phyloP scores from a whole-genome alignment of 2,113 vertebrate genomes.

The Vimba vimba region DNA sequence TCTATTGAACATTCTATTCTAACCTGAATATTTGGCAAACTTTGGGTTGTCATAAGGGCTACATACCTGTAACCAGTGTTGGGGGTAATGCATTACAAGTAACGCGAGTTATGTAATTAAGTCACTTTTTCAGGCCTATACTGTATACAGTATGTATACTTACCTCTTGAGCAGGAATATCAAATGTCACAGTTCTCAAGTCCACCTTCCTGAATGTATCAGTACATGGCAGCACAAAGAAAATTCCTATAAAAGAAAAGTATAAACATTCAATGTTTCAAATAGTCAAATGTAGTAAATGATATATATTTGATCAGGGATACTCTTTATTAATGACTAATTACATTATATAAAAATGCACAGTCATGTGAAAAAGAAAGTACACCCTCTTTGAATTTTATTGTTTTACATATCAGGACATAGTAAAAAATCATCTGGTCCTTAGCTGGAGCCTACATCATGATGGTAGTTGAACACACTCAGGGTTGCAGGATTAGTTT shows the following conservation, averaged over 20 bases:
- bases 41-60: no score
- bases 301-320: not conserved
- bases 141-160: not conserved
- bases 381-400: no score
- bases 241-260: slow-evolving; percentile 80
- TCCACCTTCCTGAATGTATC: slow-evolving; percentile 92
- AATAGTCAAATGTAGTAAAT: not conserved
- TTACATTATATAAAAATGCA: not conserved
- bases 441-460: no score
- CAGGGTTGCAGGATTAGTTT: no score
- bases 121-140: no score
- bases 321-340: not conserved
- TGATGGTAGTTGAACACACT: no score
- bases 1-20: no score
- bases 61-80: no score
- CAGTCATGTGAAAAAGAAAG: not conserved
- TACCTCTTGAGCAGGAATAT: slow-evolving; percentile 96
- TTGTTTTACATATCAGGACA: no score
- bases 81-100: no score
- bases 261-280: not conserved
- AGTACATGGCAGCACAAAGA: slow-evolving; percentile 91
- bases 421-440: no score
- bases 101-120: no score
- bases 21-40: not conserved
- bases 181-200: slow-evolving; percentile 91